Conservation (phyloP, 2,888 invertebrate genomes). For the Orthosia gracilis region DNA sequence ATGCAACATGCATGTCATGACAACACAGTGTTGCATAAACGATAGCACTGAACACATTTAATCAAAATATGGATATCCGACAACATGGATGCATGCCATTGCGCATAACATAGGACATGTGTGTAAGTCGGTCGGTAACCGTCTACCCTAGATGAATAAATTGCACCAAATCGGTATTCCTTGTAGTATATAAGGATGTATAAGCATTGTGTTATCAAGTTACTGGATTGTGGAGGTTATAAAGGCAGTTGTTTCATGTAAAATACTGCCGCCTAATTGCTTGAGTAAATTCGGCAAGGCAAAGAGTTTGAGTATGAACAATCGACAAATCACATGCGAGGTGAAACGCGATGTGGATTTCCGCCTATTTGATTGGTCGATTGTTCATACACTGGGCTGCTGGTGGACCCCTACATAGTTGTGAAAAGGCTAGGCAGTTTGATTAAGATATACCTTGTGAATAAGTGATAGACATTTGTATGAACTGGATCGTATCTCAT, state of each 20-base stretch:
- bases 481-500: constrained; percentile 72
- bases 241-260: not conserved
- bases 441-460: constrained; percentile 77
- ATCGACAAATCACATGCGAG: too few species aligned
- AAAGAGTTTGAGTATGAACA: too few species aligned
- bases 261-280: not conserved
- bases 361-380: too few species aligned
- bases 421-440: not conserved
- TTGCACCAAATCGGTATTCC: not conserved
- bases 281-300: too few species aligned
- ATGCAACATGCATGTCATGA: not conserved
- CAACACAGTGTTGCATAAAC: not conserved
- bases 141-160: not conserved
- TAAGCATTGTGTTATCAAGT: too few species aligned
- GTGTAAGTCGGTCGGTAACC: not conserved
- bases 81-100: not conserved
- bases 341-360: too few species aligned
- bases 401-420: not conserved
- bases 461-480: constrained; percentile 79
- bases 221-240: not conserved
- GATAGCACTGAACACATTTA: not conserved
- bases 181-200: not conserved
- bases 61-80: constrained; percentile 10
- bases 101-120: not conserved
- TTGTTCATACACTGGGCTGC: not conserved